phyloP scores from a whole-genome alignment of 2,113 vertebrate species.

The Malurus elegans region DNA sequence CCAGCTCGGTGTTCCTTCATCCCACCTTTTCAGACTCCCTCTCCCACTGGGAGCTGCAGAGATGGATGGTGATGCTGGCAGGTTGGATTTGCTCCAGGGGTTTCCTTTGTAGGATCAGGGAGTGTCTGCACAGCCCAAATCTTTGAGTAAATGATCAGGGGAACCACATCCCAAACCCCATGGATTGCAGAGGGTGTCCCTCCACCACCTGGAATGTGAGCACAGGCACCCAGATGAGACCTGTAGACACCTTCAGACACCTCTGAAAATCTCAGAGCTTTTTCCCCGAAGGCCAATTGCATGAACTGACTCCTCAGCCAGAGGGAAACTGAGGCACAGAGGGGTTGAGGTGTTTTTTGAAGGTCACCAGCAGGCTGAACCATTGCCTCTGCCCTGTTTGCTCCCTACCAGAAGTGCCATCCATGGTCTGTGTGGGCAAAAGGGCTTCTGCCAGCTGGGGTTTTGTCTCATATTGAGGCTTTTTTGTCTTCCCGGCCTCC shows the following conservation, averaged over 20 bases:
- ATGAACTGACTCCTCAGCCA: background rate
- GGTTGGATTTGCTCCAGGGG: background rate
- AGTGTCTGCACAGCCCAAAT: accelerated
- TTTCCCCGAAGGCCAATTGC: background rate
- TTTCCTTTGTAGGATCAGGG: background rate
- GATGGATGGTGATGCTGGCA: accelerated
- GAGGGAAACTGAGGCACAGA: background rate
- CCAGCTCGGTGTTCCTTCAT: accelerated
- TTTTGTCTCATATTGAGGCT: background rate
- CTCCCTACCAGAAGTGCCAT: background rate
- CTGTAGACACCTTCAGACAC: background rate
- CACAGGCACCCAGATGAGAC: accelerated
- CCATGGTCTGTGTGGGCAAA: accelerated
- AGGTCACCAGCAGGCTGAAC: background rate
- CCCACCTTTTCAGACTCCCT: background rate
- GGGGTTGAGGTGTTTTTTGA: background rate
- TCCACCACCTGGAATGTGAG: accelerated
- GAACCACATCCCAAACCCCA: accelerated
- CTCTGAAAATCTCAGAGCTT: background rate
- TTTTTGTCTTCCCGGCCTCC: background rate
- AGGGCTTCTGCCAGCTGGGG: background rate
- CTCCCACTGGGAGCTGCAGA: background rate
- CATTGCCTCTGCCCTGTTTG: background rate
- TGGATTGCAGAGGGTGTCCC: accelerated
- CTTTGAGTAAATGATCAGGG: accelerated